Evolutionary conservation across 2,797 vertebrate genomes (phyloP), one percentile per base, ranked within the genome.

Genomic region (Rhynchotus rufescens): DNA sequence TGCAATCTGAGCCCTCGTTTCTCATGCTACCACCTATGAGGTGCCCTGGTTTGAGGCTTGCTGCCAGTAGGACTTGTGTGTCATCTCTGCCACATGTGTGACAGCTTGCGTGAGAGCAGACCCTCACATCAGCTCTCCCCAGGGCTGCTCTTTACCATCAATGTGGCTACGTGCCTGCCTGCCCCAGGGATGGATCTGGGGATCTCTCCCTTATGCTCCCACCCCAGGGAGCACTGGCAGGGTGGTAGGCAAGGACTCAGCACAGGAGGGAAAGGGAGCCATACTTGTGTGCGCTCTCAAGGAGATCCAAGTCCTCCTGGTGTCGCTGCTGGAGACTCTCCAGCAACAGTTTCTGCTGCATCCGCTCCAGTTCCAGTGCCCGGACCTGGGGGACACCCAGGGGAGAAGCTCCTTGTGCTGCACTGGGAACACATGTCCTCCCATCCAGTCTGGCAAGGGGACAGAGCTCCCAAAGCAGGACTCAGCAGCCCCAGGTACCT

Each of bases 271-370:
- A 78, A 23, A 52, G 11, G 81, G 52, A 11, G 68, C 36, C 10
- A 19, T 97, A 99, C 99, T 98, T 99, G 95, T 99, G 98, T 9
- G 98, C 80, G 4, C 75, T 98, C 93, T 99, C 98, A 3, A 98
- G 97, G 54, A 99, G 97, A 64, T 99, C 98, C 57, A 98, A 90
- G 66, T 99, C 98, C 7, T 98, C 97, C 93, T 97, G 97, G 91
- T 99, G 98, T 45, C 90, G 94, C 94, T 98, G 98, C 84, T 98
- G 98, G 54, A 98, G 54, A 12, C 96, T 98, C 79, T 98, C 98
- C 51, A 99, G 93, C 85, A 99, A 87, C 84, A 98, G 94, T 52
- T 95, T 96, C 45, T 97, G 98, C 95, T 99, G 98, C 15, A 97
- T 96, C 87, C 92, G 97, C 93, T 99, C 98, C 80, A 98, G 95